Base-by-base conservation (phyloP, 2,113 vertebrate genomes). In the Pardalotus punctatus region DNA sequence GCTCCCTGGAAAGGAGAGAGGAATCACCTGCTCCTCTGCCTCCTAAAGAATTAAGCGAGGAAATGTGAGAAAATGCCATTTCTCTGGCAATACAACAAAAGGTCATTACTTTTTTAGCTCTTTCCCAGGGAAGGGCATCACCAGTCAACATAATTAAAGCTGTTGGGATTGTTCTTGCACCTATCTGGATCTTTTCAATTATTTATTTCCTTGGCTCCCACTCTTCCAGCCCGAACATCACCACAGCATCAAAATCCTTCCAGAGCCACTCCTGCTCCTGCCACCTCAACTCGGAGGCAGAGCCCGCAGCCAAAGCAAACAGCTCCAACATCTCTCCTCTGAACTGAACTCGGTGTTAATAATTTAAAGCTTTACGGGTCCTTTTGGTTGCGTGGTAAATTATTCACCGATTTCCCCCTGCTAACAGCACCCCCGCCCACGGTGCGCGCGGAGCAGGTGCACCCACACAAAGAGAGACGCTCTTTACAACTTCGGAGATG, bases 341-440 rank as follows among this genome's bases (percentile, higher is more conserved):
- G 58, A 96, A 93, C 86, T 64, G 86, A 96, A 91, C 95, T 29
- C 35, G 10, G 53, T 62, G 96, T 98, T 95, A 98, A 98, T 98
- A 97, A 98, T 97, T 97, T 51, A 98, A 93, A 94, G 76, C 91
- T 70, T 79, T 43, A 57, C 2, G 79, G 93, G 92, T 53, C 96
- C 95, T 97, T 96, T 96, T 66, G 96, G 93, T 93, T 64, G 83
- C 23, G 28, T 45, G 90, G 96, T 98, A 87, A 98, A 98, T 98
- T 97, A 98, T 97, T 98, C 95, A 97, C 95, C 69, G 81, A 79
- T 94, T 93, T 92, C 94, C 87, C 92, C 87, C 82, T 20, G 92
- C 80, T 42, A 72, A 38, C 83, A 10, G 38, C 74, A 36, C 45
- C 90, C 48, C 70, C 83, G 29, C 81, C 80, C 54, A 36, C 27